Conservation (phyloP, 2,888 invertebrate species). For the Therioaphis trifolii region DNA sequence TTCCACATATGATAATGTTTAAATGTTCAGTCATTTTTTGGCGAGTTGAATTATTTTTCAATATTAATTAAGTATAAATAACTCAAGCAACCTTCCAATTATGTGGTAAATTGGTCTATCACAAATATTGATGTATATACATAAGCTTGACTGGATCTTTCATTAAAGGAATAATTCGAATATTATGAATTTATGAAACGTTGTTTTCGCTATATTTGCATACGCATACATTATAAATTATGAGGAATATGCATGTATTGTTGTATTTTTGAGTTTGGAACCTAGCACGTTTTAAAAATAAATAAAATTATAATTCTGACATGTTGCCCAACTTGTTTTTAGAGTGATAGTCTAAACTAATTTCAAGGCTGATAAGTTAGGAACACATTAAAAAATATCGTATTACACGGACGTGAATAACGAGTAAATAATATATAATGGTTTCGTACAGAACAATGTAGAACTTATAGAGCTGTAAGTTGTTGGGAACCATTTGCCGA, state of each 20-base stretch:
- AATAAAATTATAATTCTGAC: constrained; percentile 26
- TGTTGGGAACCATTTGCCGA: background rate
- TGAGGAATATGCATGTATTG: too few relatives aligned
- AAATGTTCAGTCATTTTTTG: too few relatives aligned
- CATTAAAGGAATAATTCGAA: too few relatives aligned
- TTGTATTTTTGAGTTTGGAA: background rate
- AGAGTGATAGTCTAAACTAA: constrained; percentile 10
- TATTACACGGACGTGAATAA: constrained; percentile 35
- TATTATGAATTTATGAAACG: too few relatives aligned
- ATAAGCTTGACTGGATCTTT: too few relatives aligned
- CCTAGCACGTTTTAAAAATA: constrained; percentile 4
- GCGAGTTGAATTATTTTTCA: too few relatives aligned
- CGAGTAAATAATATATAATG: constrained; percentile 21
- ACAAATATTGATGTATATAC: too few relatives aligned
- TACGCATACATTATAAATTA: background rate
- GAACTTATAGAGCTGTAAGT: background rate
- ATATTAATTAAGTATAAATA: too few relatives aligned
- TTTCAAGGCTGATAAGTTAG: constrained; percentile 43
- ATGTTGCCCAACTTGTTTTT: constrained; percentile 20
- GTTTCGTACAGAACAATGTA: constrained; percentile 13
- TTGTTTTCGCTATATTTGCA: background rate
- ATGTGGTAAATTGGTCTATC: too few relatives aligned
- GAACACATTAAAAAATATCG: constrained; percentile 52
- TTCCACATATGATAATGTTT: too few relatives aligned
- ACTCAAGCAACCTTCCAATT: too few relatives aligned